These are phyloP conservation scores for Saccostrea cuccullata DNA, from an alignment of 1,140 invertebrate species.

Conservation along the genomic window DNA sequence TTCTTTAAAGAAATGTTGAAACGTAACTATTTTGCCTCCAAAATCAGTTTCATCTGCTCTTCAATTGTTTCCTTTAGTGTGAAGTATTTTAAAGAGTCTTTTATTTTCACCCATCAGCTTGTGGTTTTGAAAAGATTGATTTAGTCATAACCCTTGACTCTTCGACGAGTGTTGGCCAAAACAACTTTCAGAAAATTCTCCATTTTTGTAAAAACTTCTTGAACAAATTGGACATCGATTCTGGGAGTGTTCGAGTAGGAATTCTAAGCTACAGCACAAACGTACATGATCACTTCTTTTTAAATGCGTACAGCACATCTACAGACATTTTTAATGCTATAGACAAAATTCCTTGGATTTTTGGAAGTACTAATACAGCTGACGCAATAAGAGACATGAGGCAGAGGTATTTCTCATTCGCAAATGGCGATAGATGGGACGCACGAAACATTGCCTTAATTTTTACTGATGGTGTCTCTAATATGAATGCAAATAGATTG, in stretches of 20 bases:
- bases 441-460: conserved; percentile 58
- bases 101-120: conserved; percentile 45
- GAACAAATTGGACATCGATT: conserved; percentile 46
- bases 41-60: no score
- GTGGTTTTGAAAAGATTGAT: conserved; percentile 58
- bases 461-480: conserved; percentile 69
- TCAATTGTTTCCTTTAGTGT: no score
- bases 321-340: conserved; percentile 44
- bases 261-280: conserved; percentile 52
- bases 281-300: conserved; percentile 55
- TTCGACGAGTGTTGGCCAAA: conserved; percentile 61
- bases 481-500: conserved; percentile 54
- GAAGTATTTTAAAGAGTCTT: no score
- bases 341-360: conserved; percentile 49
- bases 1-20: no score
- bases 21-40: no score
- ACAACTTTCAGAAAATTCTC: conserved; percentile 59
- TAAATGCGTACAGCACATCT: conserved; percentile 50
- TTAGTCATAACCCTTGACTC: conserved; percentile 64
- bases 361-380: conserved; percentile 57
- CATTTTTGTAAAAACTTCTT: conserved; percentile 57
- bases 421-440: conserved; percentile 46
- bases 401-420: conserved; percentile 38
- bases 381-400: conserved; percentile 49
- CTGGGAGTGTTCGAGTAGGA: conserved; percentile 52